These are phyloP conservation scores for Micromys minutus DNA, from an alignment of 2,113 vertebrate species.

Conservation along the genomic window DNA sequence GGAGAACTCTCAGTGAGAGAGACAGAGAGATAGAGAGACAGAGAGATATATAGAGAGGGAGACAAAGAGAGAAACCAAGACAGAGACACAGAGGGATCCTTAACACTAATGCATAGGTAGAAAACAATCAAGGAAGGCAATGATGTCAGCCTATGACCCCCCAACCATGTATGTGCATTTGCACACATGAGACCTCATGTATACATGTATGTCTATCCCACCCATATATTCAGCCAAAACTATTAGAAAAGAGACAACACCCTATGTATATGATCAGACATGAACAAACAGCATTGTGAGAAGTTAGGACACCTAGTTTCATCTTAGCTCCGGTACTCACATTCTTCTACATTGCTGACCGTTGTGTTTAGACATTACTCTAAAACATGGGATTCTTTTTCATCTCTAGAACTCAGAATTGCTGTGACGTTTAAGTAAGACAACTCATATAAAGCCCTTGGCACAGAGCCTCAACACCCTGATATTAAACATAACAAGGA, in stretches of 20 bases:
- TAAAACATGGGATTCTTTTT: background rate
- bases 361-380: background rate
- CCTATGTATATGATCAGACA: background rate
- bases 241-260: conserved; percentile 3
- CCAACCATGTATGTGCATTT: background rate
- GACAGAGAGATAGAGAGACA: background rate
- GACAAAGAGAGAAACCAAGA: background rate
- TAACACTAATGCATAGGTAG: background rate
- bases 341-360: background rate
- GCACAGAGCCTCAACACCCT: background rate
- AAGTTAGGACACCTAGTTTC: background rate
- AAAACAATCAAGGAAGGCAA: background rate
- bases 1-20: background rate
- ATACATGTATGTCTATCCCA: background rate
- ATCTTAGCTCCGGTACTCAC: background rate
- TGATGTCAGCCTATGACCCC: background rate
- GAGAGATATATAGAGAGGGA: background rate
- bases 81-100: background rate
- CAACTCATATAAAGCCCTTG: conserved; percentile 23
- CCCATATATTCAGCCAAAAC: background rate
- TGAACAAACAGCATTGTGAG: background rate
- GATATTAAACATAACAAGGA: conserved; percentile 38
- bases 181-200: background rate
- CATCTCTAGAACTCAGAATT: conserved; percentile 18
- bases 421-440: conserved; percentile 35